These are phyloP conservation scores for Pangasius macronema DNA, from an alignment of 2,797 vertebrate species.

Conservation along the genomic window DNA sequence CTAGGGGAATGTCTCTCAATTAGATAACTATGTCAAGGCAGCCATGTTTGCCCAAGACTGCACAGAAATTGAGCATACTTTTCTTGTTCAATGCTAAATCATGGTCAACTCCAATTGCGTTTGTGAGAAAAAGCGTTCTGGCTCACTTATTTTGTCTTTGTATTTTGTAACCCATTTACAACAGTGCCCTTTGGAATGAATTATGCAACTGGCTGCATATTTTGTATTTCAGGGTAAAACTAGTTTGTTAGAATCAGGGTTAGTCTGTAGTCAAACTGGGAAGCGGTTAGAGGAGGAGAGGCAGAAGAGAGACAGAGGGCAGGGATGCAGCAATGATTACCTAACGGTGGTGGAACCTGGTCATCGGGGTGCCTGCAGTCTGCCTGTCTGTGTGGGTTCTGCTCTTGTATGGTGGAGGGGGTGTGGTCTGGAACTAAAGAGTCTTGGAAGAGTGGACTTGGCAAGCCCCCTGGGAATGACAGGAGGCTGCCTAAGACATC, in stretches of 20 bases:
- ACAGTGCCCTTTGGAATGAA: constrained; percentile 57
- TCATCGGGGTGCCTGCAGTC: constrained; percentile 77
- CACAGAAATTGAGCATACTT: constrained; percentile 66
- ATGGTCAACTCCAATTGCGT: constrained; percentile 59
- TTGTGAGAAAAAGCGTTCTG: constrained; percentile 64
- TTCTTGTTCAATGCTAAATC: constrained; percentile 68
- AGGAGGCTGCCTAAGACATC: constrained; percentile 73
- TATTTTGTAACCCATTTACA: constrained; percentile 50
- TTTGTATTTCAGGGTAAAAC: constrained; percentile 65
- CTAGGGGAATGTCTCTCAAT: constrained; percentile 67
- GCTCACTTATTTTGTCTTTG: constrained; percentile 58
- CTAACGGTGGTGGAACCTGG: constrained; percentile 80
- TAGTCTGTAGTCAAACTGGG: constrained; percentile 75
- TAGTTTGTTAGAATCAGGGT: constrained; percentile 72
- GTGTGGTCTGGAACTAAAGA: constrained; percentile 76
- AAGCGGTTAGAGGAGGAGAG: constrained; percentile 77
- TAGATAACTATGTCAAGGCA: constrained; percentile 64
- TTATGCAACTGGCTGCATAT: constrained; percentile 43
- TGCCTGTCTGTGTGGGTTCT: constrained; percentile 76
- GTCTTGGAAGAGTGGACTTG: constrained; percentile 77
- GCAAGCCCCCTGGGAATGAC: constrained; percentile 70
- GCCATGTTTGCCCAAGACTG: constrained; percentile 66
- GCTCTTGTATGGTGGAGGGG: constrained; percentile 75
- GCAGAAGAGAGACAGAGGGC: constrained; percentile 69
- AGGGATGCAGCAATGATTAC: constrained; percentile 84